Evolutionary conservation across 2,888 invertebrate species (phyloP).

Genomic region (Orthonychiurus folsomi): DNA sequence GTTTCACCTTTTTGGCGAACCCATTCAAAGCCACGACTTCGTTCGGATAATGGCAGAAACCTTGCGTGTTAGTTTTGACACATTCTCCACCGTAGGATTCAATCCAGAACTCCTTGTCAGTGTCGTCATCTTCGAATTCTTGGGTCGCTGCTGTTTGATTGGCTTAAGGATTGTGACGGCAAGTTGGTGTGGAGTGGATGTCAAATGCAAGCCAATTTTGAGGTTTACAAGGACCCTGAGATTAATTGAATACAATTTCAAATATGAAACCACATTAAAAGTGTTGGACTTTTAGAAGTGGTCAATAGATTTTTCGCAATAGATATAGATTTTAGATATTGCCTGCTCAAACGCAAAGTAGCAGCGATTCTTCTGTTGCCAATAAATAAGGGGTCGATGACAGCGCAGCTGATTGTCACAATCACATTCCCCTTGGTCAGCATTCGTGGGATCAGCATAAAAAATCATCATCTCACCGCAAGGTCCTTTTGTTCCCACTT

Average conservation of each 20-base stretch:
- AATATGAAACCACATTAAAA: too few relatives aligned
- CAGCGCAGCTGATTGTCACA: slow-evolving; percentile 5
- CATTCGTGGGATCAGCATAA: slow-evolving; percentile 15
- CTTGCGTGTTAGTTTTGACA: slow-evolving; percentile 3
- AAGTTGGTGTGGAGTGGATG: neutral
- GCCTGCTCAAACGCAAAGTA: slow-evolving; percentile 10
- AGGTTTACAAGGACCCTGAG: slow-evolving; percentile 3
- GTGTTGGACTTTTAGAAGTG: too few relatives aligned
- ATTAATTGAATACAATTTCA: neutral
- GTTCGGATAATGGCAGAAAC: neutral
- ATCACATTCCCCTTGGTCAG: slow-evolving; percentile 15
- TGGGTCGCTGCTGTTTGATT: neutral
- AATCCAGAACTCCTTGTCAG: neutral
- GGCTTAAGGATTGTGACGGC: slow-evolving; percentile 8
- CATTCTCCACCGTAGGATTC: neutral
- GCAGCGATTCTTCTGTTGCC: neutral
- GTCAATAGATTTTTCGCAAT: too few relatives aligned
- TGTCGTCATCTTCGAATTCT: slow-evolving; percentile 1
- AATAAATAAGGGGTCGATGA: slow-evolving; percentile 10
- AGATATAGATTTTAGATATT: neutral
- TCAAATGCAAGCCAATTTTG: slow-evolving; percentile 3
- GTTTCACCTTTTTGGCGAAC: neutral
- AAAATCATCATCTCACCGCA: slow-evolving; percentile 16
- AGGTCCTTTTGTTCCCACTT: slow-evolving; percentile 17
- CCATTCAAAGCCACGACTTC: slow-evolving; percentile 3